Percentiles rank a stretch among this genome's conserved stretches.
Evolutionary conservation across 2,113 vertebrate species (phyloP).

Genomic region (Mesitornis unicolor): DNA sequence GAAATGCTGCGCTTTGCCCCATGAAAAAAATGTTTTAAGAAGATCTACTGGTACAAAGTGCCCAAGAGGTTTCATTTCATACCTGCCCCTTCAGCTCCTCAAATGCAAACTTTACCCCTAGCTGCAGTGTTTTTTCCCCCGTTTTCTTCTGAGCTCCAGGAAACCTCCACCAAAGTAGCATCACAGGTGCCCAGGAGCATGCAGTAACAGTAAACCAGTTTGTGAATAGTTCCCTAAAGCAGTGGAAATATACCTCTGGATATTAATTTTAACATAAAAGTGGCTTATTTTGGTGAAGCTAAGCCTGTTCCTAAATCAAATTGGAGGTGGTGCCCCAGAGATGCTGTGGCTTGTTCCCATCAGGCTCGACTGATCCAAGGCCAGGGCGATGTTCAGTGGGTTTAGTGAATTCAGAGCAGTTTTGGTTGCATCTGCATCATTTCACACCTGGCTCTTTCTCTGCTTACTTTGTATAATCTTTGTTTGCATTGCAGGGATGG

Average conservation of each 20-base stretch:
- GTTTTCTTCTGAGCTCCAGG: neutral
- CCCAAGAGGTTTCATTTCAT: neutral
- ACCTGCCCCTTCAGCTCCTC: neutral
- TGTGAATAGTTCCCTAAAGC: neutral
- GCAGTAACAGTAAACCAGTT: neutral
- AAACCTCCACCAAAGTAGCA: neutral
- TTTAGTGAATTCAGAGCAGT: neutral
- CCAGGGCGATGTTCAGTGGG: neutral
- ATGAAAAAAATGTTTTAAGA: neutral
- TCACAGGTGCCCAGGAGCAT: neutral
- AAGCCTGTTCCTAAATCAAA: neutral
- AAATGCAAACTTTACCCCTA: neutral
- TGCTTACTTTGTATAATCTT: neutral
- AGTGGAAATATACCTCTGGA: neutral
- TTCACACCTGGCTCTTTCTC: neutral
- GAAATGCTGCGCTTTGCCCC: neutral
- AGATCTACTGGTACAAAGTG: neutral
- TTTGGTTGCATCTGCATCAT: neutral
- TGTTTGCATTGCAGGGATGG: neutral
- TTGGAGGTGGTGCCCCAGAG: neutral
- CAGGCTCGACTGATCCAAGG: fast-evolving
- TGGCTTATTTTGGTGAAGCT: neutral
- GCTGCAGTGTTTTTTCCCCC: neutral
- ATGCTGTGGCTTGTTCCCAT: neutral
- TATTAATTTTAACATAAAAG: neutral